Conservation (phyloP, 2,113 vertebrate genomes). For the Panthera leo region DNA sequence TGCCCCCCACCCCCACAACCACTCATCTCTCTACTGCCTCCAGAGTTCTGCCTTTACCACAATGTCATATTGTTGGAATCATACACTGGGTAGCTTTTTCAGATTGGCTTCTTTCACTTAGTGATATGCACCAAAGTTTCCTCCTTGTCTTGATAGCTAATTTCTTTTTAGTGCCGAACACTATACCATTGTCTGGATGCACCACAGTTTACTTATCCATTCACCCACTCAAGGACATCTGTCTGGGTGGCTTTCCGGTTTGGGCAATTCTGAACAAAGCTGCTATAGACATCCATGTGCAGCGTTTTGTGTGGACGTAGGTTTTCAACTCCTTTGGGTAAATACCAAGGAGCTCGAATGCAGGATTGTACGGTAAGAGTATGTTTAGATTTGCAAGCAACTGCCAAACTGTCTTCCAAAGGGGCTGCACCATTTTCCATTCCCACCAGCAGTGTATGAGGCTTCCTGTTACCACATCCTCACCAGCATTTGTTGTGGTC, state of each 20-base stretch:
- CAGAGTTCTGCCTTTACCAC: neutral
- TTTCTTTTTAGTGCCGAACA: neutral
- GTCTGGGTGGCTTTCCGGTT: neutral
- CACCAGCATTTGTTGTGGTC: fast-evolving
- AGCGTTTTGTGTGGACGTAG: neutral
- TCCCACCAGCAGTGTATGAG: neutral
- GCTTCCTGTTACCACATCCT: too few species aligned
- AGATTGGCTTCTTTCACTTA: neutral
- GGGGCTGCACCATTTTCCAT: neutral
- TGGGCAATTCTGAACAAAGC: neutral
- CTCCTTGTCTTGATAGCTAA: neutral
- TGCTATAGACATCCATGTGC: neutral
- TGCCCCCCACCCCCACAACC: neutral
- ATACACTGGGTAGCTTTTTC: neutral
- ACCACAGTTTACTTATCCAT: neutral
- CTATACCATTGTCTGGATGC: neutral
- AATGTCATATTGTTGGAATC: neutral
- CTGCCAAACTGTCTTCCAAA: neutral
- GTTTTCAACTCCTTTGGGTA: neutral
- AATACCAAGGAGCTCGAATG: neutral
- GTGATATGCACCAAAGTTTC: neutral
- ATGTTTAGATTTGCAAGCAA: neutral
- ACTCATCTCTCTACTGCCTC: neutral
- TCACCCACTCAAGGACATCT: neutral
- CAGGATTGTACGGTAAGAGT: neutral